phyloP scores from a whole-genome alignment of 1,140 invertebrate species.

The Zaprionus lachaisei region DNA sequence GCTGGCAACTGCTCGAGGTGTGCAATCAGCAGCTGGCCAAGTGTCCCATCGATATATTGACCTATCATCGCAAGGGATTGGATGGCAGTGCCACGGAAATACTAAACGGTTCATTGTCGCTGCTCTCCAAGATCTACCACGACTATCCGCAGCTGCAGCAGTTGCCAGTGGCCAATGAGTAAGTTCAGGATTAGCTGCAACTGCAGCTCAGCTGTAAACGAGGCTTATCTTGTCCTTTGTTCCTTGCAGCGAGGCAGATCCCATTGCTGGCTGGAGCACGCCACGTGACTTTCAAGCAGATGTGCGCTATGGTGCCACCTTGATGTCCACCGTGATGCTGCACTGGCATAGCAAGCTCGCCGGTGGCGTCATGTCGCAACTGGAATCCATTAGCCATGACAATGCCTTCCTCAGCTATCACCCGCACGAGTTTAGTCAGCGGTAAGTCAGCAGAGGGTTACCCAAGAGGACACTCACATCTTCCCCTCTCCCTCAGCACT shows the following conservation, averaged over 20 bases:
- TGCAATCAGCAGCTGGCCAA: slow-evolving; percentile 76
- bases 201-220: not conserved
- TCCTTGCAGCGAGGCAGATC: slow-evolving; percentile 85
- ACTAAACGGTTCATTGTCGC: slow-evolving; percentile 70
- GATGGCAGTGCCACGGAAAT: slow-evolving; percentile 77
- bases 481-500: slow-evolving; percentile 30
- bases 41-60: slow-evolving; percentile 85
- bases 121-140: slow-evolving; percentile 76
- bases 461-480: not conserved
- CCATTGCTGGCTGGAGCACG: slow-evolving; percentile 85
- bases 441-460: slow-evolving; percentile 39
- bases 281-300: slow-evolving; percentile 84
- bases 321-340: slow-evolving; percentile 82
- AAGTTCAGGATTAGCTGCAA: slow-evolving; percentile 24
- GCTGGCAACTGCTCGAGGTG: slow-evolving; percentile 84
- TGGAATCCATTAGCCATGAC: slow-evolving; percentile 85
- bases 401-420: slow-evolving; percentile 86
- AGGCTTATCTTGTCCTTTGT: not conserved
- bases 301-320: slow-evolving; percentile 84
- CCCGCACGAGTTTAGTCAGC: slow-evolving; percentile 85
- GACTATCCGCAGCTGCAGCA: slow-evolving; percentile 79
- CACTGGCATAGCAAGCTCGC: slow-evolving; percentile 80
- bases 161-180: slow-evolving; percentile 85
- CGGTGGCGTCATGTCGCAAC: slow-evolving; percentile 55
- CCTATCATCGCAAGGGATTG: slow-evolving; percentile 85